Conservation (phyloP, 2,888 invertebrate genomes). For the Apeira syringaria region DNA sequence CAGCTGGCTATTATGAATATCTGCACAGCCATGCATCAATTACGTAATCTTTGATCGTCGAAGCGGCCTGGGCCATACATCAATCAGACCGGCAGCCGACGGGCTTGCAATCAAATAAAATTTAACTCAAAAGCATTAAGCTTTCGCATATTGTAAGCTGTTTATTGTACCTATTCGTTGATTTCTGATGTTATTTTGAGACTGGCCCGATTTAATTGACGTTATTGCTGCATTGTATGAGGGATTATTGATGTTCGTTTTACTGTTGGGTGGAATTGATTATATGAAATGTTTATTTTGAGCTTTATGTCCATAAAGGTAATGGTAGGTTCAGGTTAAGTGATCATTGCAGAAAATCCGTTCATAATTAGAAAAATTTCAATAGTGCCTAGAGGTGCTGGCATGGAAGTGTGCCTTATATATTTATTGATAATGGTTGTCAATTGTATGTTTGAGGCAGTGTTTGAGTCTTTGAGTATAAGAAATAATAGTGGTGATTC, state of each 20-base stretch:
- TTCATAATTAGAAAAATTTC: no score
- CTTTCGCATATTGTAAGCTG: constrained; percentile 39
- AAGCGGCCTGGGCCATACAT: constrained; percentile 63
- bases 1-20: constrained; percentile 40
- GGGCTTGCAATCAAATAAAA: constrained; percentile 79
- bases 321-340: no score
- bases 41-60: constrained; percentile 61
- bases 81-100: constrained; percentile 68
- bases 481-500: no score
- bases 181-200: constrained; percentile 23
- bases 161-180: constrained; percentile 36
- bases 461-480: no score
- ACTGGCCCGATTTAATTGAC: constrained; percentile 13
- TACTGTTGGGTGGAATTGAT: neutral
- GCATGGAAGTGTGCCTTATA: no score
- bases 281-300: neutral
- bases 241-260: constrained; percentile 5
- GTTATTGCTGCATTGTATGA: constrained; percentile 2
- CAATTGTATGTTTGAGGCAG: no score
- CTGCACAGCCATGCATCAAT: constrained; percentile 56
- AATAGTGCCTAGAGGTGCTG: no score
- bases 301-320: neutral
- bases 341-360: no score
- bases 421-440: no score
- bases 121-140: constrained; percentile 68